Conservation (phyloP, 2,113 vertebrate genomes). For the Aplodontia rufa region DNA sequence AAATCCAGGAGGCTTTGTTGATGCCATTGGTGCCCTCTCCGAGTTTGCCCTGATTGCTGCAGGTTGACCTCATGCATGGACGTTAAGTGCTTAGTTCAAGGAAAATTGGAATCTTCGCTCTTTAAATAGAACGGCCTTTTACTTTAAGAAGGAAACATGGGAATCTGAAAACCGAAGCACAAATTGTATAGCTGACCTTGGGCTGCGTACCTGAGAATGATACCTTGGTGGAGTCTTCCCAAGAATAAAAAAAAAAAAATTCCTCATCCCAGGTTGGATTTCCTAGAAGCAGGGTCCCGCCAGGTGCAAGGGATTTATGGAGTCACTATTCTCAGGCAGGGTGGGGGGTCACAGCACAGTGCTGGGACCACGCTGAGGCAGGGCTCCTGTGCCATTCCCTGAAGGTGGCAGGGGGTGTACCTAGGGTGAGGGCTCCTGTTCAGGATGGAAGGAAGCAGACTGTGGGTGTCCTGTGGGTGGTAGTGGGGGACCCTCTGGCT, state of each 20-base stretch:
- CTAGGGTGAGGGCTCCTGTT: neutral
- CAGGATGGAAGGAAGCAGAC: neutral
- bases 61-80: neutral
- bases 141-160: constrained; percentile 12
- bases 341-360: neutral
- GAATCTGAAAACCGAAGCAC: neutral
- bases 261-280: neutral
- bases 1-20: neutral
- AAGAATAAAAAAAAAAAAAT: neutral
- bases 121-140: constrained; percentile 37
- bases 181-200: neutral
- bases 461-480: neutral
- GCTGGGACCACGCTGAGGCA: neutral
- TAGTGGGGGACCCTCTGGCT: too few relatives aligned
- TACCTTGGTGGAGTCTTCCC: fast-evolving
- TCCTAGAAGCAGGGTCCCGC: neutral
- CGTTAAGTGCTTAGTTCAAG: neutral
- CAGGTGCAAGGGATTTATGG: neutral
- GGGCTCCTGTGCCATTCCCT: too few relatives aligned
- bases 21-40: neutral
- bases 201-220: neutral
- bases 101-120: neutral
- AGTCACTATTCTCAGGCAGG: neutral
- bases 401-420: neutral
- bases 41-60: too few relatives aligned